These are phyloP conservation scores for Mormyrus lacerda DNA, from an alignment of 2,113 vertebrate species.

Conservation along the genomic window DNA sequence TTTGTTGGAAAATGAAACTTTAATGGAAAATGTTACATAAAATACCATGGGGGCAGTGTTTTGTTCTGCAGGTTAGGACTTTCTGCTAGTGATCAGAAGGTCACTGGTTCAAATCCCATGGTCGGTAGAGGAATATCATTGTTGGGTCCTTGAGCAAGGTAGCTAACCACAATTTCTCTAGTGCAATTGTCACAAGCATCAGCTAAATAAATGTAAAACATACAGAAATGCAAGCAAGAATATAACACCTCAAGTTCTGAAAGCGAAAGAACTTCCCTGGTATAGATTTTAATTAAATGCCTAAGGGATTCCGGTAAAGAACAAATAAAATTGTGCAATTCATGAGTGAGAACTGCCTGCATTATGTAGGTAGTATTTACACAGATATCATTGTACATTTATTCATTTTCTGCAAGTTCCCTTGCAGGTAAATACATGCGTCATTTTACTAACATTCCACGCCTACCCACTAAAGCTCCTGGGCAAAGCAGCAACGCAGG, in stretches of 20 bases:
- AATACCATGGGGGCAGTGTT: background rate
- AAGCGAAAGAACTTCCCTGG: background rate
- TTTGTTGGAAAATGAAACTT: background rate
- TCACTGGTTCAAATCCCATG: background rate
- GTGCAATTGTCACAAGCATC: no score
- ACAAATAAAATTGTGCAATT: background rate
- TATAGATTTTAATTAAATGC: background rate
- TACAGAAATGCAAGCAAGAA: background rate
- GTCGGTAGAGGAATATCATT: background rate
- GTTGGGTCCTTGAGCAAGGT: background rate
- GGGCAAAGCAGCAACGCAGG: background rate
- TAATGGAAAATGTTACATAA: background rate
- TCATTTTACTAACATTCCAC: background rate
- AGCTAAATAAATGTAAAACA: background rate
- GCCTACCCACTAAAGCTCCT: background rate
- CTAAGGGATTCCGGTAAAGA: background rate
- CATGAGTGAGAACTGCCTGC: background rate
- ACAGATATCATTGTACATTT: background rate
- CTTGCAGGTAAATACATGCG: background rate
- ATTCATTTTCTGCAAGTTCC: background rate
- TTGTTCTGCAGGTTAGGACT: background rate
- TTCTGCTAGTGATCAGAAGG: background rate
- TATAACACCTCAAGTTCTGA: background rate
- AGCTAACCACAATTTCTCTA: background rate
- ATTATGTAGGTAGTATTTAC: background rate